Evolutionary conservation across 2,797 vertebrate genomes (phyloP), one percentile per base, ranked within the genome.

Genomic region (Sitta carolinensis): DNA sequence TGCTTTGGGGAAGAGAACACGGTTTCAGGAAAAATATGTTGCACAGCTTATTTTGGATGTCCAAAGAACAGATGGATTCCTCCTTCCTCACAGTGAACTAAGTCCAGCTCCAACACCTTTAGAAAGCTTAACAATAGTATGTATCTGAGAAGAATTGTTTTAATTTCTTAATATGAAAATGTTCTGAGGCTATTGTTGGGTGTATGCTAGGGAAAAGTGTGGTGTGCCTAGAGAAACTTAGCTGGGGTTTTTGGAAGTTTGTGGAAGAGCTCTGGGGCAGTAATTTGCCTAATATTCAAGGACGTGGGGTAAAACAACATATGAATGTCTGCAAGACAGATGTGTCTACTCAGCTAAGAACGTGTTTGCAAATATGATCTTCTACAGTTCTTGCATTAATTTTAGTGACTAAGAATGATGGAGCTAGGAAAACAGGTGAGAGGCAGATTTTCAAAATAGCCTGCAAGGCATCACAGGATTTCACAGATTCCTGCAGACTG

Each of bases 1-100:
- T 97, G 99, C 98, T 92, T 97, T 99, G 78, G 99, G 99, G 29
- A 99, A 99, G 97, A 98, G 99, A 88, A 99, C 99, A n/a, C 98
- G 97, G n/a, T 99, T 98, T 97, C 99, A 99, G 97, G 98, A 99
- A 95, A 99, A 98, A 93, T 98, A 97, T 9, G 94, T 99, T 95
- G 98, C 99, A 82, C 99, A 99, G 97, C 98, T 99, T 90, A 97
- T 99, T 94, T 94, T 99, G 29, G 97, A 99, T 67, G 98, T 99
- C 42, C 98, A 96, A 85, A 98, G 98, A 84, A 97, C 98, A 84
- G 97, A 97, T 79, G 97, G 95, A n/a, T 92, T 59, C 6, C 13
- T 61, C 5, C 76, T 94, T 54, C 86, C 84, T 57, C 57, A 96
- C 19, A 70, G 50, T 51, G 98, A 98, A 6, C 96, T 98, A 82